A percentile compares a stretch with the other conserved stretches of the same genome.
Conservation (phyloP, 2,797 vertebrate species). For the Sebastiscus albofasciatus region DNA sequence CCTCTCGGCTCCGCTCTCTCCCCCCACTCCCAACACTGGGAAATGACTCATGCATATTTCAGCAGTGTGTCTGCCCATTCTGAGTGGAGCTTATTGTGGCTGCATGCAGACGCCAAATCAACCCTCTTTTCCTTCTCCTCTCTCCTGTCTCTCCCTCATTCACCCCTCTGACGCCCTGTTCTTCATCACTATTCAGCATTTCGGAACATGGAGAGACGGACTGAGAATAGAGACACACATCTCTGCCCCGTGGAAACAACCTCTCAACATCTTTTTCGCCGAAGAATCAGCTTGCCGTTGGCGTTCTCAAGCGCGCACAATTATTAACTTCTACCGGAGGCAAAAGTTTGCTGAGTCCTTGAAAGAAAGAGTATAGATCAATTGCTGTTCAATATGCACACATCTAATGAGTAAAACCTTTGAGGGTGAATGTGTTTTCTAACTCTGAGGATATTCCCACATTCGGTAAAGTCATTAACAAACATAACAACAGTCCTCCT, state of each 20-base stretch:
- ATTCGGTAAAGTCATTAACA: slow-evolving; percentile 59
- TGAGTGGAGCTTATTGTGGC: slow-evolving; percentile 75
- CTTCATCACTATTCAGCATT: slow-evolving; percentile 51
- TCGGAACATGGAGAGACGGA: slow-evolving; percentile 24
- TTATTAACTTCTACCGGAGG: slow-evolving; percentile 37
- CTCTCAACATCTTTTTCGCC: background rate
- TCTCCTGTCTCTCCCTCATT: slow-evolving; percentile 42
- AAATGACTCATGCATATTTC: slow-evolving; percentile 83
- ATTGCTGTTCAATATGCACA: slow-evolving; percentile 60
- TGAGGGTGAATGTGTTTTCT: slow-evolving; percentile 48
- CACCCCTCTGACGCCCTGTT: slow-evolving; percentile 31
- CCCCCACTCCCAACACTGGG: slow-evolving; percentile 43
- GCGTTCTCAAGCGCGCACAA: slow-evolving; percentile 13
- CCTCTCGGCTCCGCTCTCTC: slow-evolving; percentile 27
- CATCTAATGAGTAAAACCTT: slow-evolving; percentile 57
- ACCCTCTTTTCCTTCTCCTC: slow-evolving; percentile 37
- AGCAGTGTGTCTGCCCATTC: slow-evolving; percentile 72
- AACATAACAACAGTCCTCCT: slow-evolving; percentile 48
- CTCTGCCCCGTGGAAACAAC: slow-evolving; percentile 28
- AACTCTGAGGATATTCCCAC: slow-evolving; percentile 53
- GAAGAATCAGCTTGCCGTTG: background rate
- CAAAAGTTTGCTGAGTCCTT: slow-evolving; percentile 48
- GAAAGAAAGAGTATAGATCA: slow-evolving; percentile 46
- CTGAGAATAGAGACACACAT: slow-evolving; percentile 14
- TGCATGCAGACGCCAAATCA: slow-evolving; percentile 71